These are phyloP conservation scores for Pristiophorus japonicus DNA, from an alignment of 2,113 vertebrate genomes.

Conservation along the genomic window DNA sequence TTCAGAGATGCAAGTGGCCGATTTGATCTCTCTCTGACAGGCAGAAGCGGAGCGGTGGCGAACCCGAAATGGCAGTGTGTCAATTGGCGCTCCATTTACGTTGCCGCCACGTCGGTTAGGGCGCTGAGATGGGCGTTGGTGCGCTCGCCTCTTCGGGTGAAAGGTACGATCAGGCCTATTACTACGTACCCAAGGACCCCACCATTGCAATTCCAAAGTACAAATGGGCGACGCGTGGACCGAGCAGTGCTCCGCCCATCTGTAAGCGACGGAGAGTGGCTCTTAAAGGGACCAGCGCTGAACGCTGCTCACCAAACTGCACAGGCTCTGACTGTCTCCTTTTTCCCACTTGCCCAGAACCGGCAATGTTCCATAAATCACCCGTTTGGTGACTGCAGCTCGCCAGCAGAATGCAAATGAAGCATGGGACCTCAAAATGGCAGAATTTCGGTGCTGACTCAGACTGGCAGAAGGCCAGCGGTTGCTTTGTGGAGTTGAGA, in stretches of 20 bases:
- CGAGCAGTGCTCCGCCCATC: neutral
- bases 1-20: neutral
- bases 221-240: neutral
- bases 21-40: neutral
- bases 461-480: no score
- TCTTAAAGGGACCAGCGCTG: neutral
- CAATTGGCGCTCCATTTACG: neutral
- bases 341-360: neutral
- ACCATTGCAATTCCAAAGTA: neutral
- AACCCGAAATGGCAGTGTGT: neutral
- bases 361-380: neutral
- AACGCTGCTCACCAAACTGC: neutral
- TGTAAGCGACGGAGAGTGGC: no score
- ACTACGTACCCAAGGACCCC: neutral
- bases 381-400: neutral
- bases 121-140: neutral
- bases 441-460: no score
- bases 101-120: neutral
- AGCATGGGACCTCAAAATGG: neutral
- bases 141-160: neutral
- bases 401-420: no score
- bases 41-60: neutral
- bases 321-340: neutral
- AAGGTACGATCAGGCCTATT: neutral
- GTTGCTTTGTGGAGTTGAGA: no score